A percentile compares a stretch with the other conserved stretches of the same genome.
These are phyloP conservation scores for Cebus imitator DNA, from an alignment of 2,113 vertebrate species.

Conservation along the genomic window DNA sequence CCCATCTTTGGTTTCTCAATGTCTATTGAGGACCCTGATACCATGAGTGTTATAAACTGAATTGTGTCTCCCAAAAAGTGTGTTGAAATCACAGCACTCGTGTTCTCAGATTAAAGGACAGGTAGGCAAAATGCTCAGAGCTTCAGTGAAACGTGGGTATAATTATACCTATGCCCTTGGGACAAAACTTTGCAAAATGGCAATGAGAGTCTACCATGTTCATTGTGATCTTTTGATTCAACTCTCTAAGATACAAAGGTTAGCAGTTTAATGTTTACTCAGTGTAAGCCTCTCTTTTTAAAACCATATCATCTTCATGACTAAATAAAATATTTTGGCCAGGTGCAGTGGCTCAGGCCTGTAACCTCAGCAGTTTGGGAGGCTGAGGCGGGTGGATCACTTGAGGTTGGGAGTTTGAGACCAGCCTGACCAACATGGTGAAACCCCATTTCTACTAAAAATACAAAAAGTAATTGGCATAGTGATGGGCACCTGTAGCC, in stretches of 20 bases:
- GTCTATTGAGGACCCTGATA: not conserved
- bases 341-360: no score
- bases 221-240: not conserved
- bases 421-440: no score
- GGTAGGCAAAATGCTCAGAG: constrained; percentile 45
- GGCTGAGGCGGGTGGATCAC: no score
- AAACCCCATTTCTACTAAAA: no score
- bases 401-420: no score
- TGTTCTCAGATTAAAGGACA: constrained; percentile 46
- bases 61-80: not conserved
- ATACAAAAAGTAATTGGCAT: no score
- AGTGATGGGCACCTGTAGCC: no score
- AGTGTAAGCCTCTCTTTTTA: not conserved
- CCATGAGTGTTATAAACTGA: not conserved
- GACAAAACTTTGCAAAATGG: constrained; percentile 33
- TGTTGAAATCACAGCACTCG: not conserved
- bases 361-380: no score
- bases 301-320: not conserved
- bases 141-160: constrained; percentile 24
- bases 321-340: no score
- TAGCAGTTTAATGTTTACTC: not conserved
- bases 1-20: not conserved
- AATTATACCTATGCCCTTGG: constrained; percentile 59
- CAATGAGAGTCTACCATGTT: not conserved
- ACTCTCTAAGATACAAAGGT: no score